These are phyloP conservation scores for Phyllotreta striolata DNA, from an alignment of 2,888 invertebrate genomes.

Conservation along the genomic window DNA sequence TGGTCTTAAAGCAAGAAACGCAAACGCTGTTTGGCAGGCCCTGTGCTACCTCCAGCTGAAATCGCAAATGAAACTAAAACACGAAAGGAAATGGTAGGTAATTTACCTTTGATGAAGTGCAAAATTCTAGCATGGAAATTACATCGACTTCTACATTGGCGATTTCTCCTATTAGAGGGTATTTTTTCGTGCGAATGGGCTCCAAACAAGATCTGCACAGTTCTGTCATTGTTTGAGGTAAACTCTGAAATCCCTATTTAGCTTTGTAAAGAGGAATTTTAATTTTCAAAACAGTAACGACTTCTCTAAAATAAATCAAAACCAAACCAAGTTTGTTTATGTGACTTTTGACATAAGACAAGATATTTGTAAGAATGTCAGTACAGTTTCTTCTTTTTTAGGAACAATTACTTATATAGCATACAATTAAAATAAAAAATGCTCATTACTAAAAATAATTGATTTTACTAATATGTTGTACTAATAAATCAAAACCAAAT, in stretches of 20 bases:
- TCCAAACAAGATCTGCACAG: slow-evolving; percentile 23
- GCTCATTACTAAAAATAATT: neutral
- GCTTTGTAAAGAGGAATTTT: neutral
- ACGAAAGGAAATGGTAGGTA: neutral
- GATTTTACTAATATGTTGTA: no score
- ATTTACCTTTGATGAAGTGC: slow-evolving; percentile 23
- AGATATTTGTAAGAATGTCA: neutral
- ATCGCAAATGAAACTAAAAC: neutral
- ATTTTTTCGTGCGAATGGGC: slow-evolving; percentile 2
- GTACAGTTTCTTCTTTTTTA: neutral
- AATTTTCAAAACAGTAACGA: neutral
- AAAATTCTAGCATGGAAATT: slow-evolving; percentile 20
- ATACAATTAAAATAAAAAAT: no score
- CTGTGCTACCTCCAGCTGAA: slow-evolving; percentile 20
- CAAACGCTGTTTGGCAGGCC: slow-evolving; percentile 27
- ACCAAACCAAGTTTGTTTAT: no score
- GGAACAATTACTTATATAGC: no score
- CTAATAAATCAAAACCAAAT: no score
- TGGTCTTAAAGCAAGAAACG: slow-evolving; percentile 26
- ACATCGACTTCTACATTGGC: slow-evolving; percentile 16
- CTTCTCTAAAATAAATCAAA: no score
- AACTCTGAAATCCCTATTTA: slow-evolving; percentile 13
- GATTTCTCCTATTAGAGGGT: slow-evolving; percentile 16
- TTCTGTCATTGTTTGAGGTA: no score
- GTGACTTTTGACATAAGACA: no score